Percentiles rank a stretch among this genome's conserved stretches.
phyloP scores from a whole-genome alignment of 23 tunicate genomes.

The Ascidia mentula region DNA sequence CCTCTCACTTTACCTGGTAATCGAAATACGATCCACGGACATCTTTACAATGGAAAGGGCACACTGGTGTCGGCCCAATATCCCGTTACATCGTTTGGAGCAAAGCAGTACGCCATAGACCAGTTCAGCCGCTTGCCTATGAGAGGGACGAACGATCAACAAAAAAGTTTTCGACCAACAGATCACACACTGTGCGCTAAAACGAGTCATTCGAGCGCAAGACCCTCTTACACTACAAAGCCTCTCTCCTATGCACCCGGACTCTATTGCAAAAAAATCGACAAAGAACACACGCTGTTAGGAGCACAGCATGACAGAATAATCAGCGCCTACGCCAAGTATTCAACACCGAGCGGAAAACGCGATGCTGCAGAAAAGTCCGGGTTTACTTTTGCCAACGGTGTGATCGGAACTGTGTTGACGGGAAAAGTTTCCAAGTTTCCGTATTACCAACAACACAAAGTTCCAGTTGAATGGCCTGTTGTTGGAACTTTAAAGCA shows the following conservation, averaged over 20 bases:
- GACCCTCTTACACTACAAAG: constrained; percentile 35
- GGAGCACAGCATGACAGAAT: background rate
- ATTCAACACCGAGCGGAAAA: background rate
- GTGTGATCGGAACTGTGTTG: constrained; percentile 49
- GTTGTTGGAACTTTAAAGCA: constrained; percentile 22
- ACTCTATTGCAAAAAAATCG: constrained; percentile 52
- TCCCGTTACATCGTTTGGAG: constrained; percentile 39
- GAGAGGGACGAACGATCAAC: constrained; percentile 8
- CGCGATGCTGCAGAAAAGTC: background rate
- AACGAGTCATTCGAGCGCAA: constrained; percentile 7
- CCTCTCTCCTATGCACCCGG: constrained; percentile 56
- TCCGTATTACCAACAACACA: constrained; percentile 31
- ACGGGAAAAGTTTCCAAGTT: constrained; percentile 25
- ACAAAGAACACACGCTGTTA: constrained; percentile 27
- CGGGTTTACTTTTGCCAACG: constrained; percentile 31
- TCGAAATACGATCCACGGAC: constrained; percentile 37
- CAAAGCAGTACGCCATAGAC: constrained; percentile 3
- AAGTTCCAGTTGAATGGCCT: constrained; percentile 44
- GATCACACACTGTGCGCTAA: constrained; percentile 25
- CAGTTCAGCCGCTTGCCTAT: constrained; percentile 20
- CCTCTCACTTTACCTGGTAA: constrained; percentile 40
- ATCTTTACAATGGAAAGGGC: constrained; percentile 44
- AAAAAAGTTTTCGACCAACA: constrained; percentile 5
- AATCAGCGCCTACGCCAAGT: background rate
- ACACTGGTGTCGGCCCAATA: constrained; percentile 28